A percentile compares a stretch with the other conserved stretches of the same genome.
These are phyloP conservation scores for Bombycilla garrulus DNA, from an alignment of 2,113 vertebrate genomes.

Conservation along the genomic window DNA sequence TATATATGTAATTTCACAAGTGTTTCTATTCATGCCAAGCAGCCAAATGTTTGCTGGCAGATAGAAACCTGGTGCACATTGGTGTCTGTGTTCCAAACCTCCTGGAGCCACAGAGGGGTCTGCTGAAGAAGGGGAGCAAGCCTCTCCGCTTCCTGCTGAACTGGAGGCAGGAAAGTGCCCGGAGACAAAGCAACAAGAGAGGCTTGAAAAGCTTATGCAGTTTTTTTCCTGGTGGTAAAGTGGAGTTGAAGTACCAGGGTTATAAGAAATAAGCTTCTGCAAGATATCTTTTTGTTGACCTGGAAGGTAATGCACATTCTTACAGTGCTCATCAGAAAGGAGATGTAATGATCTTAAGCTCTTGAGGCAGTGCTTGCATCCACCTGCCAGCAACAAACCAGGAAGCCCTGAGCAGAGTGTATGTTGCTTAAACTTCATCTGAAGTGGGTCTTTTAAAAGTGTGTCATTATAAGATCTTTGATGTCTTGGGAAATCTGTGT, in stretches of 20 bases:
- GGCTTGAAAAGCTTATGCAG: background rate
- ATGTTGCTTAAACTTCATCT: background rate
- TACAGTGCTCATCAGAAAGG: background rate
- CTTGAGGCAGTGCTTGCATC: background rate
- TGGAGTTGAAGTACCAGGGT: background rate
- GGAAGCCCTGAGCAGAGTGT: background rate
- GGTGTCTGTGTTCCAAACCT: background rate
- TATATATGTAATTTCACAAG: background rate
- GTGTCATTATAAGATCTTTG: background rate
- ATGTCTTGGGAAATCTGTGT: constrained; percentile 18
- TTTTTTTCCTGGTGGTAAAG: constrained; percentile 14
- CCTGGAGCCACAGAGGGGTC: background rate
- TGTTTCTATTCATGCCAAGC: background rate
- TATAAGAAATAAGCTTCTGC: constrained; percentile 9
- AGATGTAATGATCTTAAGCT: background rate
- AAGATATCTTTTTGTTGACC: background rate
- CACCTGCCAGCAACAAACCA: background rate
- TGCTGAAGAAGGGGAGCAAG: background rate
- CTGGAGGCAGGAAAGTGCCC: background rate
- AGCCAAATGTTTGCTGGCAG: background rate
- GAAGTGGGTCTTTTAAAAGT: background rate
- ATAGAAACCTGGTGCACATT: background rate
- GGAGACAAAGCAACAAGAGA: background rate
- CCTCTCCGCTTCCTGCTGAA: background rate
- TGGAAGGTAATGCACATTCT: constrained; percentile 2